These are phyloP conservation scores for Aphelinus atriplicis DNA, from an alignment of 1,140 invertebrate species.

Conservation along the genomic window DNA sequence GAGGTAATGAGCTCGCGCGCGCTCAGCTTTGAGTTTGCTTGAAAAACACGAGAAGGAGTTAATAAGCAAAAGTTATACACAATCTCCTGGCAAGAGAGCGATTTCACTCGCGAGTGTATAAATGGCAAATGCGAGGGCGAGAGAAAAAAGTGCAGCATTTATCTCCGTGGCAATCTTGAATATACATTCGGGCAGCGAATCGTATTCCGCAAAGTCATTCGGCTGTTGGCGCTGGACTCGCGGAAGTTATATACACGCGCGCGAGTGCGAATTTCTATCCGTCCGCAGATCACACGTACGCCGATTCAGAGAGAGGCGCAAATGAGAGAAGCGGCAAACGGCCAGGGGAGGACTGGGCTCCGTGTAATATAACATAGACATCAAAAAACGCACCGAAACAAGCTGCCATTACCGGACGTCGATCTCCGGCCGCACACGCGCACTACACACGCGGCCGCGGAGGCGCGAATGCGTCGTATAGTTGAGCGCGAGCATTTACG, in stretches of 20 bases:
- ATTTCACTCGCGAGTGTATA: neutral
- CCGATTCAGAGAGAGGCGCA: neutral
- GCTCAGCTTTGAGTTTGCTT: too few species aligned
- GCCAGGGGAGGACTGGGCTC: too few species aligned
- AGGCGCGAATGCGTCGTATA: neutral
- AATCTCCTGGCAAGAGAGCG: too few species aligned
- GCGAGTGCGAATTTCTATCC: conserved; percentile 13
- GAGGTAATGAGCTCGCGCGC: too few species aligned
- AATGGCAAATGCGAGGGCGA: neutral
- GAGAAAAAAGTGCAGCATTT: conserved; percentile 4
- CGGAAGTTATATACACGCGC: neutral
- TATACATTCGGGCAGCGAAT: conserved; percentile 12
- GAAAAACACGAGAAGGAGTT: too few species aligned
- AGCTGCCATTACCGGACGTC: conserved; percentile 9
- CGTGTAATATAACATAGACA: neutral
- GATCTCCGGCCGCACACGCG: neutral
- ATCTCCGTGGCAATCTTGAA: conserved; percentile 9
- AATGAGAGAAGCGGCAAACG: neutral
- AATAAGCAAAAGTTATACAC: too few species aligned
- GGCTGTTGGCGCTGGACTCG: neutral
- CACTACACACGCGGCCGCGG: neutral
- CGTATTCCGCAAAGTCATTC: conserved; percentile 24
- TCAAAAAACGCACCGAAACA: conserved; percentile 22
- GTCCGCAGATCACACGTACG: neutral
- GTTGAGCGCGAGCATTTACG: neutral